Evolutionary conservation across 2,888 invertebrate species (phyloP), one percentile per base, ranked within the genome.

Genomic region (Eutolmus rufibarbis): DNA sequence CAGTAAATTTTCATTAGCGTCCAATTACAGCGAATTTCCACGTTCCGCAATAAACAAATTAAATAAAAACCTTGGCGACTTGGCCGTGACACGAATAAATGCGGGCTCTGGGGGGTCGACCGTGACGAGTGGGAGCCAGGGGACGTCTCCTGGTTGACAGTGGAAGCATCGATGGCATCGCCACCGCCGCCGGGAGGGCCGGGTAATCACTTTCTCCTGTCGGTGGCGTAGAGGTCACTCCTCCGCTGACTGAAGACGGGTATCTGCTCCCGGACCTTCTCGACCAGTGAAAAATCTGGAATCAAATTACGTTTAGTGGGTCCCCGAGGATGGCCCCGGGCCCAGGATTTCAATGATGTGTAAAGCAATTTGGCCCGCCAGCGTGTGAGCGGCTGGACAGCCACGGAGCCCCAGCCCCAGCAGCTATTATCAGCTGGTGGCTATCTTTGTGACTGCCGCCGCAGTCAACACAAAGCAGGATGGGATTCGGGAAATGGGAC

Each of bases 221-320:
- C 86, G 1, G 94, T 94, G 89, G 95, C 94, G 90, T 97, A 98
- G 28, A 97, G 90, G 90, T 97, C 97, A 0, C 93, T 93, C 90
- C 97, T 94, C 82, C 95, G 94, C 92, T 98, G 98, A 0, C 91
- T 91, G 57, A 94, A 94, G 23, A 97, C 94, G 0, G 98, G 98
- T 91, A 98, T 97, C 92, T 97, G 97, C 88, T 95, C 94, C 84
- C 98, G 94, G 0, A 97, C 96, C 91, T 97, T 95, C 77, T 96
- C 94, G 74, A 97, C 95, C 87, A 95, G 92, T 3, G 93, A 93
- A 89, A 97, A 92, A 94, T 98, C 97, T 96, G 92, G 89, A 88
- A 89, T 23, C 51, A 81, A 81, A 56, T 81, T 81, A 81, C 51
- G 34, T 81, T 81, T 81, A 56, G 81, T 81, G 31, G 56, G 81